Conservation (phyloP, 2,888 invertebrate genomes). For the Omphaloscelis lunosa region DNA sequence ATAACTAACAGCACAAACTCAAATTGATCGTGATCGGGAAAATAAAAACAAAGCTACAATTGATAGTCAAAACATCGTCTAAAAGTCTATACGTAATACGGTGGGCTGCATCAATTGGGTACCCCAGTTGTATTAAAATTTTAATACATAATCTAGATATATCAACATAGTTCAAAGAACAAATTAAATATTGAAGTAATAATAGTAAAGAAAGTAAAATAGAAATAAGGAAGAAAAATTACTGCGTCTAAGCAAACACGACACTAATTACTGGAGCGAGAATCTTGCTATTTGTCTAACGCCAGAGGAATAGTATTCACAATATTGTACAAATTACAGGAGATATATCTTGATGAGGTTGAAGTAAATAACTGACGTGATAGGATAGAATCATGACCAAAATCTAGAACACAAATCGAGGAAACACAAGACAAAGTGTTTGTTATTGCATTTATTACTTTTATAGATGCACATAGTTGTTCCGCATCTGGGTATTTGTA, state of each 20-base stretch:
- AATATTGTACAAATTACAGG: constrained; percentile 53
- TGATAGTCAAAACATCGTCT: neutral
- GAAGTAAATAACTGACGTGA: constrained; percentile 36
- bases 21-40: neutral
- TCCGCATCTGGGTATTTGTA: neutral
- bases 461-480: neutral
- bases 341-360: constrained; percentile 42
- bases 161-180: neutral
- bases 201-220: constrained; percentile 21
- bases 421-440: neutral
- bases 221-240: constrained; percentile 69
- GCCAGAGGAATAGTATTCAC: constrained; percentile 65
- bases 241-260: constrained; percentile 65
- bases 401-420: constrained; percentile 5
- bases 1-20: neutral
- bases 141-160: no score
- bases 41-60: neutral
- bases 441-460: neutral
- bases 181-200: constrained; percentile 10
- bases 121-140: no score
- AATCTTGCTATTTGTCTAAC: constrained; percentile 69
- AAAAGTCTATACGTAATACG: no score
- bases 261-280: constrained; percentile 72
- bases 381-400: constrained; percentile 21
- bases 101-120: no score